Evolutionary conservation across 2,888 invertebrate species (phyloP).

Genomic region (Panopea generosa): DNA sequence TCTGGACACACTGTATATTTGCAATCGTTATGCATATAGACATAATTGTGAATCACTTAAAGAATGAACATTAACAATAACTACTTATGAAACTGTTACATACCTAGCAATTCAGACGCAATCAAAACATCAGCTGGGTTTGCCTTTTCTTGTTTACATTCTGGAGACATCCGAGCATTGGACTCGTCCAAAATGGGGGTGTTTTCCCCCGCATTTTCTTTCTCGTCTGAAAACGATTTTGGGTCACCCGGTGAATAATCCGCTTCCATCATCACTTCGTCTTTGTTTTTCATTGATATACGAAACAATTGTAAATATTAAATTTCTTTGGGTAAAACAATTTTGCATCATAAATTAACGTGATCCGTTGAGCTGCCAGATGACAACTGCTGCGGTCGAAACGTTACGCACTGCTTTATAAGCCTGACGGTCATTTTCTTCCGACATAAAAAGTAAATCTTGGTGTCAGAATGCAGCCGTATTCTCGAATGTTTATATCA

Average conservation of each 20-base stretch:
- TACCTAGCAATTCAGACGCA: slow-evolving; percentile 35
- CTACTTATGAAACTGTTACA: slow-evolving; percentile 24
- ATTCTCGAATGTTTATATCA: too few relatives aligned
- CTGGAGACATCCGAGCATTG: slow-evolving; percentile 20
- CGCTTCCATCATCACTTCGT: slow-evolving; percentile 71
- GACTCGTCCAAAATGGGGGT: slow-evolving; percentile 53
- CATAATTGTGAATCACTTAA: too few relatives aligned
- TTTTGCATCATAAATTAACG: slow-evolving; percentile 65
- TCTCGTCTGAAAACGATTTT: slow-evolving; percentile 34
- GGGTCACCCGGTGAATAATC: slow-evolving; percentile 74
- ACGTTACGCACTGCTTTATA: slow-evolving; percentile 7
- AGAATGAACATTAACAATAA: too few relatives aligned
- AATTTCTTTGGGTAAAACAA: slow-evolving; percentile 43
- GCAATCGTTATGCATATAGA: too few relatives aligned
- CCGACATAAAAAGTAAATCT: slow-evolving; percentile 15
- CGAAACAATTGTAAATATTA: slow-evolving; percentile 44
- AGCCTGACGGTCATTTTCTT: neutral
- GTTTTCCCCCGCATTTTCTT: slow-evolving; percentile 48
- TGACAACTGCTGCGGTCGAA: slow-evolving; percentile 33
- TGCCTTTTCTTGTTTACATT: slow-evolving; percentile 45
- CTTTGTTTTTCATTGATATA: slow-evolving; percentile 58
- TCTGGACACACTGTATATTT: too few relatives aligned
- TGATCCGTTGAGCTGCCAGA: slow-evolving; percentile 53
- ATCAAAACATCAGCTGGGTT: slow-evolving; percentile 14
- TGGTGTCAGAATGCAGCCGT: neutral